These are phyloP conservation scores for Empidonax alnorum DNA, from an alignment of 2,113 vertebrate genomes.

Conservation along the genomic window DNA sequence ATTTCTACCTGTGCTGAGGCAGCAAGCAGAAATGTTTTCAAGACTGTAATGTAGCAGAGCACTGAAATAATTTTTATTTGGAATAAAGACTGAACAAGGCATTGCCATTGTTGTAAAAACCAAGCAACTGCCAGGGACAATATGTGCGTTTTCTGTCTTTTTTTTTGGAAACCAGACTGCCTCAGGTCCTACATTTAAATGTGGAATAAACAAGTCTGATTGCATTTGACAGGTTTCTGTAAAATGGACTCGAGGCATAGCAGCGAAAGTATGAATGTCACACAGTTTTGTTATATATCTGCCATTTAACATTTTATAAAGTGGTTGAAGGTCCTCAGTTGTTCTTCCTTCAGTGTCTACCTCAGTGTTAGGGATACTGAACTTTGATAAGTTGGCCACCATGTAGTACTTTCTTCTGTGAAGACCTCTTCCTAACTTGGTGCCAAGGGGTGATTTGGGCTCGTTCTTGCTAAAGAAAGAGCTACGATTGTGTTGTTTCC, in stretches of 20 bases:
- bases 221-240: constrained; percentile 71
- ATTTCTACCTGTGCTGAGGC: background rate
- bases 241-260: constrained; percentile 62
- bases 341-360: background rate
- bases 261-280: constrained; percentile 66
- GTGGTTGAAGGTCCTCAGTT: constrained; percentile 35
- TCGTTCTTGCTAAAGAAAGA: background rate
- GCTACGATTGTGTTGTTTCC: background rate
- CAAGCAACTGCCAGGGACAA: constrained; percentile 62
- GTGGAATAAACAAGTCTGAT: constrained; percentile 73
- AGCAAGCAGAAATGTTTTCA: constrained; percentile 1
- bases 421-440: background rate
- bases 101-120: constrained; percentile 24
- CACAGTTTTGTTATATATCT: constrained; percentile 50
- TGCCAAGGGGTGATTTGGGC: background rate
- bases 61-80: constrained; percentile 5
- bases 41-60: background rate
- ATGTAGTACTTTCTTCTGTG: background rate
- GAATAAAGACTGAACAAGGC: constrained; percentile 38
- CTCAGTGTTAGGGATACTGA: background rate
- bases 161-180: constrained; percentile 36
- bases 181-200: constrained; percentile 68
- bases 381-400: background rate
- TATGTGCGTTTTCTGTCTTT: constrained; percentile 67
- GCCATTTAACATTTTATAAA: constrained; percentile 42